Evolutionary conservation across 23 tunicate species (phyloP), one percentile per base, ranked within the genome.

Genomic region (Halocynthia aurantium): DNA sequence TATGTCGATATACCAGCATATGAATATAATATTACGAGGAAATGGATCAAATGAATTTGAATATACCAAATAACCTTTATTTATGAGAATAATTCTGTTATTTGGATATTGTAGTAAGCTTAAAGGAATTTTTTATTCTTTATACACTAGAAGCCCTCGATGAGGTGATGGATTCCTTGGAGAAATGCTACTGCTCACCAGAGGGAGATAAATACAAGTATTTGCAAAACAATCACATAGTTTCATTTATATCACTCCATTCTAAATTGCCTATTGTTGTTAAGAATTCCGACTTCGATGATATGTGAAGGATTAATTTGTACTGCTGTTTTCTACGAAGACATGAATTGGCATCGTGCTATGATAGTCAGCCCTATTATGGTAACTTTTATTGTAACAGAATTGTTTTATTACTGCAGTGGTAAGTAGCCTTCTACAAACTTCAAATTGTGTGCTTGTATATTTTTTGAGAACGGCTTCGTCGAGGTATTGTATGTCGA

Each of bases 291-390:
- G n/a, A 51, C 69, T 10, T 72, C 80, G 19, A 18, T 89, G 83
- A 57, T 71, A 8, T 53, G 64, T 7, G 67, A 75, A 21, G 96
- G 96, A 6, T 88, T 84, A 44, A 69, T 89, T 20, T 89, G 96
- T 76, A 88, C 75, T 19, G 77, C 85, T 7, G 70, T 89, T 40
- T 89, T 65, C 61, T 75, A 70, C 52, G 88, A 82, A 51, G 96
- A 89, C 57, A 80, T 84, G 68, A 89, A 89, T 57, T 89, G 96
- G 96, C 87, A 89, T 69, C 62, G 96, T 58, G 96, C 88, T 13
- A 60, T 89, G 12, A 69, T 89, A 40, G 70, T 67, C 7, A 66
- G 76, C 90, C 90, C 17, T 60, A 15, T 60, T n/a, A 60, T 15
- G 17, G 17, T n/a, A 60, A 15, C 17, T 60, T 60, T 57, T 57